Evolutionary conservation across 2,888 invertebrate genomes (phyloP), one percentile per base, ranked within the genome.

Genomic region (Tipula confusa): DNA sequence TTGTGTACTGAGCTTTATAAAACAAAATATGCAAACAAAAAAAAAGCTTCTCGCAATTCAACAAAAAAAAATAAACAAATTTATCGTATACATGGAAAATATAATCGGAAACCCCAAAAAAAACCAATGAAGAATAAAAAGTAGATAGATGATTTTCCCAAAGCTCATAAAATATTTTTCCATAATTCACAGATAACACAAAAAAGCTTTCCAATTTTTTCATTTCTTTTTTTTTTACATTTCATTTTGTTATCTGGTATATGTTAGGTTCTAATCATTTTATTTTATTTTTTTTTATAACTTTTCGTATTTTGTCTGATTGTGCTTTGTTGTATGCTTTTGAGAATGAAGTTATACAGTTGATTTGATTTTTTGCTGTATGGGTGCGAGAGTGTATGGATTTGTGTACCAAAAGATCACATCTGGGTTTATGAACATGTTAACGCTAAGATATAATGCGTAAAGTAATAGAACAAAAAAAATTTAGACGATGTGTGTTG

Each of bases 81-180:
- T 64, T 64, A 64, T 64, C 64, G 43, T 7, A 15, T 24, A 24
- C 64, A 64, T 15, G 6, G 15, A 43, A 64, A 64, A 64, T 9
- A 64, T 24, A 24, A 64, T 64, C 64, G 9, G 24, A 64, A 64
- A 64, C 24, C 9, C 64, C 9, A 6, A n/a, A n/a, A n/a, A n/a
- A 43, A 15, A 43, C 43, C 15, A 43, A 43, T 43, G 15, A 43
- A 43, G 64, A 64, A 64, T 24, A 9, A 11, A 24, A 3, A 64
- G 64, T 9, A 24, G 24, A 64, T 64, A 24, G 24, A 64, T 48
- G 48, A 15, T 18, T 48, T 48, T 64, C 64, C 64, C 64, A 64
- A 64, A 64, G 64, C 64, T 64, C 64, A 64, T 64, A 64, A 64
- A 64, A 64, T 64, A 64, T 64, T 18, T 64, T 64, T 64, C 64